These are phyloP conservation scores for Probaryconus sp. DNA, from an alignment of 1,140 invertebrate species.

Conservation along the genomic window DNA sequence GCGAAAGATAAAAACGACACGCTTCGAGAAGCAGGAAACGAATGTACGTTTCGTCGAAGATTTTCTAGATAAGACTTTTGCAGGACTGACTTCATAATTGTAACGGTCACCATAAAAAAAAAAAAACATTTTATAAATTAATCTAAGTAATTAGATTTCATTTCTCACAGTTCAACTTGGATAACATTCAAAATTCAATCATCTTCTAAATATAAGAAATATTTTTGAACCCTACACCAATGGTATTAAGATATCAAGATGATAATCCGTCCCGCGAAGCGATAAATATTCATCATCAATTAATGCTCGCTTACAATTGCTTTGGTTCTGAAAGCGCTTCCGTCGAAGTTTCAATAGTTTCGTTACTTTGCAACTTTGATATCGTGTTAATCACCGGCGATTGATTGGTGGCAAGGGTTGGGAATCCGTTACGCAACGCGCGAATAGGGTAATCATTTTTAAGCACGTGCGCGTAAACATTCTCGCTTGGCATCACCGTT, in stretches of 20 bases:
- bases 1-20: constrained; percentile 16
- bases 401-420: constrained; percentile 59
- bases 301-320: no score
- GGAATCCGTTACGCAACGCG: constrained; percentile 37
- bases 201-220: no score
- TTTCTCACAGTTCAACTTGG: background rate
- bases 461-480: constrained; percentile 46
- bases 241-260: no score
- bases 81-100: constrained; percentile 38
- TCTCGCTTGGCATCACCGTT: constrained; percentile 59
- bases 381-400: constrained; percentile 29
- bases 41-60: constrained; percentile 29
- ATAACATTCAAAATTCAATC: constrained; percentile 24
- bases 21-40: constrained; percentile 25
- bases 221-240: no score
- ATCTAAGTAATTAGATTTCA: background rate
- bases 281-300: constrained; percentile 20
- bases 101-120: constrained; percentile 22
- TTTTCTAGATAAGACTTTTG: constrained; percentile 47
- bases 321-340: background rate
- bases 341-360: constrained; percentile 3
- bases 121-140: constrained; percentile 3
- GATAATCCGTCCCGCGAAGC: no score
- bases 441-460: constrained; percentile 54
- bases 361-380: constrained; percentile 38